Conservation (phyloP, 2,113 vertebrate genomes). For the Heterochromis multidens region DNA sequence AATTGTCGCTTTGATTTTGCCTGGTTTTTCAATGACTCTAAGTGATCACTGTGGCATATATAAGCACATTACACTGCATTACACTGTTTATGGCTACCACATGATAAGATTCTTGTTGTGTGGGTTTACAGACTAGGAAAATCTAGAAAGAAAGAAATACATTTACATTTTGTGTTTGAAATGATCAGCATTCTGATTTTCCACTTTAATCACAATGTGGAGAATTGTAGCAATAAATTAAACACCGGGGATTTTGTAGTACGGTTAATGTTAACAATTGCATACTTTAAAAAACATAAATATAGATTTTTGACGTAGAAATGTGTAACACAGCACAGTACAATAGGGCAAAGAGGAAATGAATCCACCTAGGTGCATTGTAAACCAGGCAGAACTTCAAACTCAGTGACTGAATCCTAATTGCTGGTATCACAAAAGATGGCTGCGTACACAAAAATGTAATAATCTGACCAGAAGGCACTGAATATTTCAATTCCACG, state of each 20-base stretch:
- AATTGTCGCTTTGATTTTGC: conserved; percentile 64
- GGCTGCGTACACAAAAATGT: conserved; percentile 17
- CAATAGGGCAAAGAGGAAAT: neutral
- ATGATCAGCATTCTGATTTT: neutral
- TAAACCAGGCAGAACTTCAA: conserved; percentile 72
- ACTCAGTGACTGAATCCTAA: conserved; percentile 36
- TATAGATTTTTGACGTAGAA: neutral
- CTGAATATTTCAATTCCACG: neutral
- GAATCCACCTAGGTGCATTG: neutral
- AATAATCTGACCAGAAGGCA: neutral
- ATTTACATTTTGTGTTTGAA: neutral
- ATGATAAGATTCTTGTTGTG: neutral
- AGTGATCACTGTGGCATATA: neutral
- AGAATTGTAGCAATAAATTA: neutral
- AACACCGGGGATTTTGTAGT: neutral
- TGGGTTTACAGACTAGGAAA: neutral
- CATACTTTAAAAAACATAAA: neutral
- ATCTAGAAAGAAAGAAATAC: neutral
- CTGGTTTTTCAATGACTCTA: conserved; percentile 62
- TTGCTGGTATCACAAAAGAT: conserved; percentile 71
- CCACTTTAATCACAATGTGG: neutral
- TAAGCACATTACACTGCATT: neutral
- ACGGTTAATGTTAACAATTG: neutral
- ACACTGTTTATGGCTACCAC: neutral
- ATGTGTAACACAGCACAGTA: neutral